Conservation (phyloP, 2,888 invertebrate genomes). For the Dasypolia templi region DNA sequence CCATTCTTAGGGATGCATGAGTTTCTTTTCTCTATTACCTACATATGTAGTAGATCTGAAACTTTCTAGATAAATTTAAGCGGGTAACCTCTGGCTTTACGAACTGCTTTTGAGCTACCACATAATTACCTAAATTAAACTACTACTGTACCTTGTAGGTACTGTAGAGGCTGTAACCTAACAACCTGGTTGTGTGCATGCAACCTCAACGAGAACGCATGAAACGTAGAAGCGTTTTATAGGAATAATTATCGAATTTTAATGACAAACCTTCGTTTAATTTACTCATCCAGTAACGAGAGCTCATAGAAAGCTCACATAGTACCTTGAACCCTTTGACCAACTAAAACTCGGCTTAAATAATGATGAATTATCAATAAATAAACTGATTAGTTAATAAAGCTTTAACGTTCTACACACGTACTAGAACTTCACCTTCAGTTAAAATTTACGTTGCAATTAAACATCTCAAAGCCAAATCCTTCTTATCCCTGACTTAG, state of each 20-base stretch:
- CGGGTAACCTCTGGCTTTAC: not conserved
- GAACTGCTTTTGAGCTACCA: not conserved
- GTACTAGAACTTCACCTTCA: conserved; percentile 46
- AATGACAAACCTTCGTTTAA: too few relatives aligned
- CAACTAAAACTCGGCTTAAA: not conserved
- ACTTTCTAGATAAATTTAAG: not conserved
- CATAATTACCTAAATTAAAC: not conserved
- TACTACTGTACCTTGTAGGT: not conserved
- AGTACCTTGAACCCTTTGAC: not conserved
- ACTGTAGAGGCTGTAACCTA: too few relatives aligned
- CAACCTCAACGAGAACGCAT: too few relatives aligned
- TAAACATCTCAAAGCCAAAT: conserved; percentile 58
- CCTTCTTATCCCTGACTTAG: conserved; percentile 63
- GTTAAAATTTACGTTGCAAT: conserved; percentile 60
- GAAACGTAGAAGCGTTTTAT: too few relatives aligned
- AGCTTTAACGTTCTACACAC: conserved; percentile 15
- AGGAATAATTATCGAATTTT: too few relatives aligned
- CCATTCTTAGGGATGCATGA: not conserved
- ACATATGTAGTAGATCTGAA: not conserved
- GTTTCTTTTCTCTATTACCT: not conserved
- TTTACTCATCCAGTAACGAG: too few relatives aligned
- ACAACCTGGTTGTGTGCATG: too few relatives aligned
- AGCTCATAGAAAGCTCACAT: too few relatives aligned
- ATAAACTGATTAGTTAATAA: conserved; percentile 4
- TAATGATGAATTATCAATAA: not conserved